Evolutionary conservation across 2,797 vertebrate genomes (phyloP), one percentile per base, ranked within the genome.

Genomic region (Gymnoscopelus microlampas): DNA sequence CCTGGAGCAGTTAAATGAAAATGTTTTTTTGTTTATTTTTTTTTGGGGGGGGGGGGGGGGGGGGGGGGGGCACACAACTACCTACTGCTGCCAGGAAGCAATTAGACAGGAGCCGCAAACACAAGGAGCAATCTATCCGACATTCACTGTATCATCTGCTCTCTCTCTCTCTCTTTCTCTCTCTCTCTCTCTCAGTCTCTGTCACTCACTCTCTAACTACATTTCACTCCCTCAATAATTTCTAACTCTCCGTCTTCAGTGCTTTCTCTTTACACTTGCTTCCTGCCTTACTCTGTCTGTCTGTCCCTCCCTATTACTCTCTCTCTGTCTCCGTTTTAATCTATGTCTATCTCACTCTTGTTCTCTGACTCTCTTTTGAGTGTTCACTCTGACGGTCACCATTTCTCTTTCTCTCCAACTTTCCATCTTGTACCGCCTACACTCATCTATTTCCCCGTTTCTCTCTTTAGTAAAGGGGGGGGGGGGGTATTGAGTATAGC

Each of bases 1-100:
- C 92, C 92, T 93, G 91, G 79, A 92, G 85, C 87, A 82, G 80
- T 86, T 87, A 87, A 85, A 89, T 88, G 88, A 85, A 90, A 90
- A 90, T 78, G 85, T 29, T 29, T 29, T 19, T 19, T 19, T 19
- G 1, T 19, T 19, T 19, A 1, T 19, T 19, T 19, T 19, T 19
- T 19, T 19, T 19, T 19, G 1, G 1, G 19, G 19, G 19, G 19
- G 19, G 19, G 19, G 19, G 19, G 19, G 19, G 19, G 19, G 19
- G 19, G 19, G 85, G 73, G 87, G 87, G 88, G 78, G 87, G 86
- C 88, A 81, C 75, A 66, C 86, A 82, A 83, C 82, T 81, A 74
- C 71, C 63, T 75, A 35, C 81, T 78, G 72, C 71, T 84, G 89
- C 86, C 88, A 92, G 84, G 84, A 92, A 90, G 87, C 87, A 92